Evolutionary conservation across 2,113 vertebrate genomes (phyloP), one percentile per base, ranked within the genome.

Genomic region (Thinocorus orbignyianus): DNA sequence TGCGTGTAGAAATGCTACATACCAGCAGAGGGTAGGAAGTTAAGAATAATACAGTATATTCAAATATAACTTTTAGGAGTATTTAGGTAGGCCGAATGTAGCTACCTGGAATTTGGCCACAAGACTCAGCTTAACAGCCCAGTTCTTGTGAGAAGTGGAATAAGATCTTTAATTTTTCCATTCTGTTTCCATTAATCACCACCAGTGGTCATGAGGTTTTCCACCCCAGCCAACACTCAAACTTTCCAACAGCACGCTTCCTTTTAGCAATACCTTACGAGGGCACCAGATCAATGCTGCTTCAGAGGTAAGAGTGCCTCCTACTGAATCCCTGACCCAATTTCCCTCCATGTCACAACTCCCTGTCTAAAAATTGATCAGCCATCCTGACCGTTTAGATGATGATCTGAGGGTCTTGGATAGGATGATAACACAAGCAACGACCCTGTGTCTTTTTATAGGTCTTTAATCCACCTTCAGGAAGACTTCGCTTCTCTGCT

Each of bases 21-120:
- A 73, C 71, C 78, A 79, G 55, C 1, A 55, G 68, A 93, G 80
- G 90, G 81, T 92, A 97, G 93, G 94, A 97, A 96, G 95, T 96
- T 78, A 94, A 87, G 87, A 94, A 93, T 89, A 95, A 92, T 92
- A 81, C 55, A 44, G 74, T 49, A 54, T 72, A 94, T 95, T 95
- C 95, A 95, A 90, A 95, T 89, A 95, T 52, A 90, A 60, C 81
- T 97, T 96, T 90, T 70, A 90, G 91, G 81, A 94, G 54, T 96
- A 93, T 96, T 97, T 96, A 96, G 91, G 93, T 92, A 94, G 96
- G 89, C 80, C 94, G 87, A 92, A 90, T 73, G 88, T 69, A 96
- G 90, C 80, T 95, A 85, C 90, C 94, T 97, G 96, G 95, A 96
- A 94, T 85, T 77, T 94, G 82, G 89, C 96, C 96, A 92, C 96